Evolutionary conservation across 2,797 vertebrate genomes (phyloP).

Genomic region (Coluber constrictor): DNA sequence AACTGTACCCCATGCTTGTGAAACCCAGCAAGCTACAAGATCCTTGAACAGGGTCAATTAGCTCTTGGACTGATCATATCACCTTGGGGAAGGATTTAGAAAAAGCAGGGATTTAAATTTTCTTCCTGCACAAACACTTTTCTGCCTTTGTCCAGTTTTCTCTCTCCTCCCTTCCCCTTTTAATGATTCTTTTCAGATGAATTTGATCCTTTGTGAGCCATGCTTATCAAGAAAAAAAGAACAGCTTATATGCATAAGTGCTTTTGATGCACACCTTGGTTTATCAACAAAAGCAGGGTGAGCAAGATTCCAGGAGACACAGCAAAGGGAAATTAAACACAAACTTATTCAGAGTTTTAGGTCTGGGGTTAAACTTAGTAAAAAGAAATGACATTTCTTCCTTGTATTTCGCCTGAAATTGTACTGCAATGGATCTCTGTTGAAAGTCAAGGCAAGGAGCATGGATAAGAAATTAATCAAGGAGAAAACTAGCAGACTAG

Average conservation of each 20-base stretch:
- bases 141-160: background rate
- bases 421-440: background rate
- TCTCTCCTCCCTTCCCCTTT: background rate
- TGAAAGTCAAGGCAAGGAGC: background rate
- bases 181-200: background rate
- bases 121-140: background rate
- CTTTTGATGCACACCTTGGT: background rate
- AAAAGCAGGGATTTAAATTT: constrained; percentile 15
- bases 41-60: constrained; percentile 10
- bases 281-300: background rate
- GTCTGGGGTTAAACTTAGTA: background rate
- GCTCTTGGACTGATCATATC: background rate
- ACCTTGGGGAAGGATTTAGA: constrained; percentile 10
- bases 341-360: background rate
- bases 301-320: background rate
- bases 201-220: background rate
- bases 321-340: background rate
- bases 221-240: background rate
- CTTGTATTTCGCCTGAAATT: background rate
- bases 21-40: constrained; percentile 19
- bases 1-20: constrained; percentile 1
- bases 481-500: background rate
- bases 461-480: background rate
- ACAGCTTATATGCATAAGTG: background rate
- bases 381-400: background rate